Conservation (phyloP, 1,140 invertebrate species). For the Elysia chlorotica region DNA sequence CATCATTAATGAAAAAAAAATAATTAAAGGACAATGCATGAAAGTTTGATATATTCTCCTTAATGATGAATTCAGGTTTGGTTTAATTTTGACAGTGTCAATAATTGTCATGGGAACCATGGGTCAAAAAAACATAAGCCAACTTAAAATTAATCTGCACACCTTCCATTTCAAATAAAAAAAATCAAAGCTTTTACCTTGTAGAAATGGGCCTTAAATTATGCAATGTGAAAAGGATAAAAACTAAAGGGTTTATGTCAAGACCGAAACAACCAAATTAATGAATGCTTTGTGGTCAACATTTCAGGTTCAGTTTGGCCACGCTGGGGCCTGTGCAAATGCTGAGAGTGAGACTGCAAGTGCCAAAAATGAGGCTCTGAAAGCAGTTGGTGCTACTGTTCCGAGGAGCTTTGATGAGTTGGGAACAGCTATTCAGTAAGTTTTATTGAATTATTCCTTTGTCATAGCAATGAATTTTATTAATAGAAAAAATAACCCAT, state of each 20-base stretch:
- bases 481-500: too few species aligned
- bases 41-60: too few species aligned
- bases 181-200: too few species aligned
- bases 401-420: slow-evolving; percentile 93
- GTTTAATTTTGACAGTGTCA: neutral
- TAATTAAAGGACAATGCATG: too few species aligned
- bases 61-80: too few species aligned
- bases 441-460: too few species aligned
- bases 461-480: too few species aligned
- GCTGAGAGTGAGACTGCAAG: slow-evolving; percentile 92
- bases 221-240: too few species aligned
- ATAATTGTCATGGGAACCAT: neutral
- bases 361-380: slow-evolving; percentile 88
- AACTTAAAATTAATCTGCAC: neutral
- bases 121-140: neutral
- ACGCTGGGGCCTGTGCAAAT: slow-evolving; percentile 97
- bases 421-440: slow-evolving; percentile 75
- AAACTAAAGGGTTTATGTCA: too few species aligned
- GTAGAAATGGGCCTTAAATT: too few species aligned
- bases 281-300: neutral
- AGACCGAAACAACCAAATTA: too few species aligned
- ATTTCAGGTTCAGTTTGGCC: slow-evolving; percentile 92
- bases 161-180: neutral
- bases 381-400: slow-evolving; percentile 83
- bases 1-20: too few species aligned